phyloP scores from a whole-genome alignment of 2,113 vertebrate genomes.

The Numenius arquata region DNA sequence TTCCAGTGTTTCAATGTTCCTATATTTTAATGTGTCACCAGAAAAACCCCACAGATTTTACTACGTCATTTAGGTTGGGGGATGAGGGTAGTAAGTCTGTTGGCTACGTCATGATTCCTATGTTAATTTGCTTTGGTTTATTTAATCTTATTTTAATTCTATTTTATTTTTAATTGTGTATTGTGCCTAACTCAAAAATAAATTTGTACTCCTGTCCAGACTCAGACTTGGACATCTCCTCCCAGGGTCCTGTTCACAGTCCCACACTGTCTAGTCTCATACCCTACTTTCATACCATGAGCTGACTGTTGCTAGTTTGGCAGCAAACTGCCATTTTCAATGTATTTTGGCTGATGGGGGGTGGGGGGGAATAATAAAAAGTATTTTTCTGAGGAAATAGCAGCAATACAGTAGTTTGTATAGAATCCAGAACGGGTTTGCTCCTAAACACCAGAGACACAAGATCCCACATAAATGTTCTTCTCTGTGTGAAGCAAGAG shows the following conservation, averaged over 20 bases:
- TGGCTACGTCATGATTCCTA: not conserved
- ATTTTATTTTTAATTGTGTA: not conserved
- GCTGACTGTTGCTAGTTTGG: not conserved
- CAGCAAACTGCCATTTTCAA: not conserved
- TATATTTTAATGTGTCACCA: not conserved
- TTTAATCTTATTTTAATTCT: not conserved
- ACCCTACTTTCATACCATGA: not conserved
- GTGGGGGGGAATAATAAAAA: not conserved
- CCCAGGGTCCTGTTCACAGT: not conserved
- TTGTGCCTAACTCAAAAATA: not conserved
- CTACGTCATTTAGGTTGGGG: rapidly evolving
- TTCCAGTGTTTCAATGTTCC: not conserved
- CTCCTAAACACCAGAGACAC: not conserved
- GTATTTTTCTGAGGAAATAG: not conserved
- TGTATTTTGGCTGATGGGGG: not conserved
- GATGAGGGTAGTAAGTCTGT: rapidly evolving
- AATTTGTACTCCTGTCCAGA: not conserved
- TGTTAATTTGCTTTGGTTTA: not conserved
- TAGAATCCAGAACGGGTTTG: not conserved
- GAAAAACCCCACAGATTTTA: not conserved
- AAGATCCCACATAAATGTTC: not conserved
- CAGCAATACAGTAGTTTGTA: not conserved
- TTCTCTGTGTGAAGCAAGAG: not conserved
- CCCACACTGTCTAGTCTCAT: not conserved
- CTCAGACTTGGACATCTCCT: not conserved